A percentile compares a stretch with the other conserved stretches of the same genome.
Evolutionary conservation across 2,113 vertebrate species (phyloP).

Genomic region (Malurus cyaneus): DNA sequence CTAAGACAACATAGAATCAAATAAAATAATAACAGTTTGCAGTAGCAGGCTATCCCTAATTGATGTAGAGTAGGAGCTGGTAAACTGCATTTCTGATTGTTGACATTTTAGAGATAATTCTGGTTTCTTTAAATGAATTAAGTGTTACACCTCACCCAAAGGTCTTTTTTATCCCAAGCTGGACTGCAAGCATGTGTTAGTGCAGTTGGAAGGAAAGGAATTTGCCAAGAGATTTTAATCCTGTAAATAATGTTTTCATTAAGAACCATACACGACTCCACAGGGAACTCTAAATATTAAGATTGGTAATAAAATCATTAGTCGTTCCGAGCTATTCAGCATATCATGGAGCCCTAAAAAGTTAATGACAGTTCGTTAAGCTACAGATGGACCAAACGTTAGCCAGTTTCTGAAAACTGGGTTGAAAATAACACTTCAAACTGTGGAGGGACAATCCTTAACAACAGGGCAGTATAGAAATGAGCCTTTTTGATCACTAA

Average conservation of each 20-base stretch:
- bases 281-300: constrained; percentile 64
- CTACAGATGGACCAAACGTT: neutral
- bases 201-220: neutral
- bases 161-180: neutral
- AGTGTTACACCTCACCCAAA: neutral
- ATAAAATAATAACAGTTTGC: neutral
- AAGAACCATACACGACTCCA: constrained; percentile 23
- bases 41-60: neutral
- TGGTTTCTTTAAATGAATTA: neutral
- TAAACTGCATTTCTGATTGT: neutral
- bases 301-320: constrained; percentile 59
- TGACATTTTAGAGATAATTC: neutral
- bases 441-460: neutral
- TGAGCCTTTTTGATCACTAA: neutral
- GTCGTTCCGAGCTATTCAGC: constrained; percentile 41
- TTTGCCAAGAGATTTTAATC: constrained; percentile 57
- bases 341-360: constrained; percentile 43
- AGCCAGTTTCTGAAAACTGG: neutral
- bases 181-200: neutral
- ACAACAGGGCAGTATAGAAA: neutral
- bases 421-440: neutral
- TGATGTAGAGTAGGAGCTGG: neutral
- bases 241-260: constrained; percentile 62
- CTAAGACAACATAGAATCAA: neutral
- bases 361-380: constrained; percentile 47